These are phyloP conservation scores for Drosophila aff. DNA, from an alignment of 1,140 invertebrate species.

Conservation along the genomic window DNA sequence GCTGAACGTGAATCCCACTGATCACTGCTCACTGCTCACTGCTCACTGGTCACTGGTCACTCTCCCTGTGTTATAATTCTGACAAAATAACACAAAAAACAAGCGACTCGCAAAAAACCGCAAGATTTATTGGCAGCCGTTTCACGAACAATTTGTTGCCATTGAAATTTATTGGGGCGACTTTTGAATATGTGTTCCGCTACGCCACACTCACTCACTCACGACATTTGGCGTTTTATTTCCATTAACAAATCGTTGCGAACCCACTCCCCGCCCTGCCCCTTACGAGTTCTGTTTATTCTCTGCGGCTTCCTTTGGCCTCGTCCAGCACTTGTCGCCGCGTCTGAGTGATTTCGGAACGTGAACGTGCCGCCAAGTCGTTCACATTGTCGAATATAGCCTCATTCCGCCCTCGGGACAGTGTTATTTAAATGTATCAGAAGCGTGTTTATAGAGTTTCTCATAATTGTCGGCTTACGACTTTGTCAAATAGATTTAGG, in stretches of 20 bases:
- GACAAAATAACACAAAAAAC: slow-evolving; percentile 11
- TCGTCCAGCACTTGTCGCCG: slow-evolving; percentile 60
- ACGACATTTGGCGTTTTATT: slow-evolving; percentile 46
- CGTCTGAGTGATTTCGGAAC: slow-evolving; percentile 29
- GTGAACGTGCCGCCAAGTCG: slow-evolving; percentile 55
- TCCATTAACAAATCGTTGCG: slow-evolving; percentile 40
- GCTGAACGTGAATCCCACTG: slow-evolving; percentile 34
- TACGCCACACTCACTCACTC: slow-evolving; percentile 24
- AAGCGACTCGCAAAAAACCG: slow-evolving; percentile 14
- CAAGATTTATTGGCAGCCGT: slow-evolving; percentile 58
- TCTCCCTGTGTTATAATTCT: slow-evolving; percentile 39
- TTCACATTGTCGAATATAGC: slow-evolving; percentile 33
- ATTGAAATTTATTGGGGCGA: slow-evolving; percentile 54
- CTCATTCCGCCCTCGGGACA: background rate
- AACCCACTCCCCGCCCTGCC: slow-evolving; percentile 4
- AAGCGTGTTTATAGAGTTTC: slow-evolving; percentile 6
- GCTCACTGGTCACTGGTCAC: slow-evolving; percentile 17
- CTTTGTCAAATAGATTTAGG: slow-evolving; percentile 2
- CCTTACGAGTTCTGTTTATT: slow-evolving; percentile 10
- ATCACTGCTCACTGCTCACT: slow-evolving; percentile 11
- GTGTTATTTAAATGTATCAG: background rate
- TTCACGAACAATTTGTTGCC: slow-evolving; percentile 59
- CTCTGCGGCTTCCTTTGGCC: slow-evolving; percentile 30
- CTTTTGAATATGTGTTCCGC: slow-evolving; percentile 53
- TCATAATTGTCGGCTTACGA: background rate